Evolutionary conservation across 2,888 invertebrate species (phyloP), one percentile per base, ranked within the genome.

Genomic region (Sceliomorpha sp.): DNA sequence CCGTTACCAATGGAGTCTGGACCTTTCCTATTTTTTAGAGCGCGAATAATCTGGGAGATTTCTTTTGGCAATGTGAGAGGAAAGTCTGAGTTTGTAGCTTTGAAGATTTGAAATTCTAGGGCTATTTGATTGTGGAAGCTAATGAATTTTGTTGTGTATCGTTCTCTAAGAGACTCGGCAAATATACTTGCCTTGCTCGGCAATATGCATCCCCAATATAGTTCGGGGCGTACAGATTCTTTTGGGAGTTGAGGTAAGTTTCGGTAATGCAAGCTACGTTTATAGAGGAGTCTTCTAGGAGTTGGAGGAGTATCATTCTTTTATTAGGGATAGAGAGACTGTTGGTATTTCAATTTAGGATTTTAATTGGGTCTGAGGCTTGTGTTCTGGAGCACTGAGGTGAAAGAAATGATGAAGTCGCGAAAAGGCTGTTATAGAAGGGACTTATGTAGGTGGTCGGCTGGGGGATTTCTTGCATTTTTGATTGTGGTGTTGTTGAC

Each of bases 1-100:
- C 48, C 14, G 15, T 48, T 48, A 1, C 24, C 6, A 7, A 48
- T 17, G 9, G 24, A 9, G 24, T 48, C 48, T 9, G 36, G 48
- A 12, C 34, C 48, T 24, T 34, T 34, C 1, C 26, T 8, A 7
- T 2, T 48, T 3, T 36, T 36, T 1, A 17, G 24, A 1, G 9
- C 15, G 17, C 12, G 34, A 12, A 32, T 53, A 1, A 29, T 9
- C 0, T 20, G 7, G 0, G 10, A 1, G 9, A 51, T 20, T 12
- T 51, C 39, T 17, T 39, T 9, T 0, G 31, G 40, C 6, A 29
- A 31, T 2, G 39, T 13, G 1, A 20, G 40, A 7, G 2, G 10
- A 9, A 40, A 17, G 10, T 27, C 3, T 1, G 15, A 0, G 29
- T 29, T 12, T 0, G 1, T 10, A 0, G 24, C 7, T 0, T 1